Percentiles rank a stretch among this genome's conserved stretches.
phyloP scores from a whole-genome alignment of 2,113 vertebrate genomes.

The Boulengeromyrus knoepffleri region DNA sequence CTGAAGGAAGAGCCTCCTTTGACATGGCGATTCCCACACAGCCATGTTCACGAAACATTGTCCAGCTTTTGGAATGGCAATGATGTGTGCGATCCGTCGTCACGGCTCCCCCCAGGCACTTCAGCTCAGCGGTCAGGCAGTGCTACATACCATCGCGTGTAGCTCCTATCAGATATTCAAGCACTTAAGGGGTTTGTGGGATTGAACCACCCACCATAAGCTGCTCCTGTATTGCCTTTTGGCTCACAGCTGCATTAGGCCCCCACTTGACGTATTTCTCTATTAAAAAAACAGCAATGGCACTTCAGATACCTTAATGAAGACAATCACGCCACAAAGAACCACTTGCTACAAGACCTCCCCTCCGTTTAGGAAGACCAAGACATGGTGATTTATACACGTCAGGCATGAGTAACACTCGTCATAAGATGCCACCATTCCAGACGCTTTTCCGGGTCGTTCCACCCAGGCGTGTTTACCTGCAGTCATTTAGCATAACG shows the following conservation, averaged over 20 bases:
- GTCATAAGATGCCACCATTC: neutral
- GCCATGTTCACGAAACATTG: neutral
- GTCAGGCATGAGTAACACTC: no score
- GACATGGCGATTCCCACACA: neutral
- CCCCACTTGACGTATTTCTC: neutral
- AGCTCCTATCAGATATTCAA: neutral
- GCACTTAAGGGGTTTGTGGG: neutral
- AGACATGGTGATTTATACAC: neutral
- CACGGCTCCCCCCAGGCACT: neutral
- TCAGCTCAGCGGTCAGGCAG: neutral
- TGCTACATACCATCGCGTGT: neutral
- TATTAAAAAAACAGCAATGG: neutral
- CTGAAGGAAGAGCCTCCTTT: neutral
- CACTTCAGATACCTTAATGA: neutral
- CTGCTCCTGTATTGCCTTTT: neutral
- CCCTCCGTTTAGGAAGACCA: neutral
- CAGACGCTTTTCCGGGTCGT: neutral
- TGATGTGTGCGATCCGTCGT: neutral
- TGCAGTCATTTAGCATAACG: constrained; percentile 11
- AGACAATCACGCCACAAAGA: neutral
- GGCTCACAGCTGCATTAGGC: neutral
- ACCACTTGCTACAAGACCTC: neutral
- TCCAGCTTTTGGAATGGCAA: neutral
- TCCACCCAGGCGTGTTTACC: neutral
- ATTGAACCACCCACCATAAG: neutral